A percentile compares a stretch with the other conserved stretches of the same genome.
These are phyloP conservation scores for Loxodonta africana DNA, from an alignment of 2,113 vertebrate species.

Conservation along the genomic window DNA sequence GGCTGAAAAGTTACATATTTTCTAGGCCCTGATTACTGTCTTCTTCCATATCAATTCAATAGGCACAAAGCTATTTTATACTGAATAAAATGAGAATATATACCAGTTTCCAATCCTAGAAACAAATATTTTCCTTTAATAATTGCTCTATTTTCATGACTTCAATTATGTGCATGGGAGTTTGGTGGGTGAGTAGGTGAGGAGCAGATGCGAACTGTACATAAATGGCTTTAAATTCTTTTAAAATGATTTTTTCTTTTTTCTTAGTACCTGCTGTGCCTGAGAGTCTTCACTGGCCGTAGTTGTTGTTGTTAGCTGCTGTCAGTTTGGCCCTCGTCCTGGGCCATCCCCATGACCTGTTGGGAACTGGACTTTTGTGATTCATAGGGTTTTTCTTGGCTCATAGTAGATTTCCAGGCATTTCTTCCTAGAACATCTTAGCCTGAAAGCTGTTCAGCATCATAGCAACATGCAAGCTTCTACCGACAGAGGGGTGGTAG, in stretches of 20 bases:
- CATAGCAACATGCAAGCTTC: not conserved
- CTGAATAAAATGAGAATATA: constrained; percentile 13
- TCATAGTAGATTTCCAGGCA: not conserved
- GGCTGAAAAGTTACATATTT: not conserved
- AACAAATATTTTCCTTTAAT: not conserved
- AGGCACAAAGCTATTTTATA: not conserved
- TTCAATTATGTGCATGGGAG: not conserved
- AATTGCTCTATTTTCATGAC: not conserved
- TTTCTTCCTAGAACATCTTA: not conserved
- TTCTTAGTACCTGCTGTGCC: not conserved
- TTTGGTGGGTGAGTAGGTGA: not conserved
- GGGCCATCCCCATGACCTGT: not conserved
- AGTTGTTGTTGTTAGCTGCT: not conserved
- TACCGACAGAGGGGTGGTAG: not conserved
- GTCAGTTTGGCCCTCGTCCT: too few relatives aligned
- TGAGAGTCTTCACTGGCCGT: not conserved
- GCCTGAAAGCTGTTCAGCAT: not conserved
- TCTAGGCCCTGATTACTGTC: constrained; percentile 13
- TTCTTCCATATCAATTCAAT: not conserved
- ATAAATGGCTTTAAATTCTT: not conserved
- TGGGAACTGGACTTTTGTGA: not conserved
- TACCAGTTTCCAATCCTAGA: not conserved
- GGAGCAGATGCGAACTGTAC: not conserved
- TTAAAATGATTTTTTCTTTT: not conserved
- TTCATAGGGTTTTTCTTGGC: not conserved